A percentile compares a stretch with the other conserved stretches of the same genome.
These are phyloP conservation scores for Peromyscus leucopus DNA, from an alignment of 2,113 vertebrate species.

Conservation along the genomic window DNA sequence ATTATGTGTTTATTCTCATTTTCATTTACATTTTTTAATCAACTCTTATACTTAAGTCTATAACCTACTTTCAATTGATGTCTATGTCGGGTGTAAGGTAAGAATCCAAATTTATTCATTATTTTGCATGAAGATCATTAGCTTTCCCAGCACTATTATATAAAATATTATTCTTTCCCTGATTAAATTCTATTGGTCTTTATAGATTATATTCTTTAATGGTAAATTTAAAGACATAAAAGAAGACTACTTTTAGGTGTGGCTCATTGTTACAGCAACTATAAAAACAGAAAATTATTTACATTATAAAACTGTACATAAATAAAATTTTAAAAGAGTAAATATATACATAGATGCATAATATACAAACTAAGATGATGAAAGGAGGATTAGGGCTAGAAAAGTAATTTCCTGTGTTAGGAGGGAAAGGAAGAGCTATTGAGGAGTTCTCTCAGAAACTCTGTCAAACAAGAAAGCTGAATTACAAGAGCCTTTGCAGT, in stretches of 20 bases:
- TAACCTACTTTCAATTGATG: not conserved
- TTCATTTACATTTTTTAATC: not conserved
- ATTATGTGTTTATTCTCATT: not conserved
- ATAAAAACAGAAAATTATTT: slow-evolving; percentile 37
- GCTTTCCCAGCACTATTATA: not conserved
- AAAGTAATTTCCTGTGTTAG: not conserved
- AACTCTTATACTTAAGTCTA: not conserved
- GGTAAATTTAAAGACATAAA: slow-evolving; percentile 31
- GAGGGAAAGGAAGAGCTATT: not conserved
- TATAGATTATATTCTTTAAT: not conserved
- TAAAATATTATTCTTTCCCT: not conserved
- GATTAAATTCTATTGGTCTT: not conserved
- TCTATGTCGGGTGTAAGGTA: not conserved
- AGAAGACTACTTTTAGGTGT: not conserved
- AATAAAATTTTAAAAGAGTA: not conserved
- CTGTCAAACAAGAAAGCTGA: not conserved
- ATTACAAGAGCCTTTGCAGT: not conserved
- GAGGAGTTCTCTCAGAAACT: not conserved
- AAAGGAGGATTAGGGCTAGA: not conserved
- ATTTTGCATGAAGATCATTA: not conserved
- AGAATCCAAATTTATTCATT: not conserved
- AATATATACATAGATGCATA: not conserved
- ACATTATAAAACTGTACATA: not conserved
- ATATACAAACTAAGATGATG: not conserved
- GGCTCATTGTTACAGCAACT: not conserved